phyloP scores from a whole-genome alignment of 2,113 vertebrate species.

The Rhineura floridana region DNA sequence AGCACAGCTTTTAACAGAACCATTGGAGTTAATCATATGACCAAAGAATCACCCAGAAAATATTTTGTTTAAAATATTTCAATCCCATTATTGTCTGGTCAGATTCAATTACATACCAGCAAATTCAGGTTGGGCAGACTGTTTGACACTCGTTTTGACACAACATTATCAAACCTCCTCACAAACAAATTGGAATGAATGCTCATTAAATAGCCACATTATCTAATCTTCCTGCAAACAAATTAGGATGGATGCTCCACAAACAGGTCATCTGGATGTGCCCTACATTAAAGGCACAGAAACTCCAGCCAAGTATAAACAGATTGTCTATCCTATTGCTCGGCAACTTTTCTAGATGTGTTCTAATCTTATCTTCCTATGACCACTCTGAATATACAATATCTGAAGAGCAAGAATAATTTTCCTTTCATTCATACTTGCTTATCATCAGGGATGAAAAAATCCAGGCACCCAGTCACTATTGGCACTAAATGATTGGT shows the following conservation, averaged over 20 bases:
- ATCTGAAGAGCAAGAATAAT: background rate
- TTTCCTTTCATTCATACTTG: background rate
- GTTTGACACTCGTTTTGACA: no score
- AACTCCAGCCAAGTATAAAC: background rate
- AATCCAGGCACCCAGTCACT: background rate
- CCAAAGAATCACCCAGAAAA: background rate
- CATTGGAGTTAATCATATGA: background rate
- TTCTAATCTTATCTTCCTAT: background rate
- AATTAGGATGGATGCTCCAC: no score
- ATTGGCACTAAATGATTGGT: background rate
- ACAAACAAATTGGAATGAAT: no score
- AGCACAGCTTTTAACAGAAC: background rate
- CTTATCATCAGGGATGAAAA: background rate
- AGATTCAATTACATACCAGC: no score
- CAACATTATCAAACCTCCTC: no score
- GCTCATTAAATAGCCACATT: no score
- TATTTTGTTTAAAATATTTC: background rate
- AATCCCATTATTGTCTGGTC: no score
- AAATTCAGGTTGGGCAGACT: no score
- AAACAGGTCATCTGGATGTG: no score
- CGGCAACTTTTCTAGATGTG: background rate
- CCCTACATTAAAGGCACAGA: background rate
- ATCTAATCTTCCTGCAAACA: no score
- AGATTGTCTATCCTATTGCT: background rate
- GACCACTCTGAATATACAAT: background rate